A percentile compares a stretch with the other conserved stretches of the same genome.
phyloP scores from a whole-genome alignment of 2,888 invertebrate species.

The Zaprionus lineosus region DNA sequence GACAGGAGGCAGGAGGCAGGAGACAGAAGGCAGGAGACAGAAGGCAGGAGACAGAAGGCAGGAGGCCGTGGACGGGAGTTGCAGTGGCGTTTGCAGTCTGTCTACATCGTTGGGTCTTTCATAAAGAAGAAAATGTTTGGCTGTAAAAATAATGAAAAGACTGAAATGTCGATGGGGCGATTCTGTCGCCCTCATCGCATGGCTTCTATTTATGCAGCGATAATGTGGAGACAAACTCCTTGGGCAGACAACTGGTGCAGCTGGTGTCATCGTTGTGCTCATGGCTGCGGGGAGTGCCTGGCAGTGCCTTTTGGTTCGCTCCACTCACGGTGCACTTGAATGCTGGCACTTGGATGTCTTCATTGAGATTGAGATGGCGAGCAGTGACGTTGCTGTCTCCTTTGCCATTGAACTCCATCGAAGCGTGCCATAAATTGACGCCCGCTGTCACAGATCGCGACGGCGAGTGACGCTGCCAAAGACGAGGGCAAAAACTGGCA shows the following conservation, averaged over 20 bases:
- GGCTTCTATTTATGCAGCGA: slow-evolving; percentile 65
- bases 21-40: too few species aligned
- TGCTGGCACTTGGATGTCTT: slow-evolving; percentile 58
- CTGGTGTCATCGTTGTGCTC: slow-evolving; percentile 5
- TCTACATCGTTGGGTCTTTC: slow-evolving; percentile 31
- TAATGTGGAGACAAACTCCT: slow-evolving; percentile 59
- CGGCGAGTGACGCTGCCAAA: slow-evolving; percentile 23
- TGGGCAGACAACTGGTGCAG: slow-evolving; percentile 24
- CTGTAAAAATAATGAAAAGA: slow-evolving; percentile 49
- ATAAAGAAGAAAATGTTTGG: slow-evolving; percentile 22
- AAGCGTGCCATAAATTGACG: slow-evolving; percentile 78
- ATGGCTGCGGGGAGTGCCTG: too few species aligned
- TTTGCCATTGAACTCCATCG: slow-evolving; percentile 72
- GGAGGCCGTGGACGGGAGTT: neutral
- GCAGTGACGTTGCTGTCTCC: slow-evolving; percentile 13
- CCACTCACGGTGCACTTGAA: slow-evolving; percentile 7
- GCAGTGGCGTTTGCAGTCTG: neutral
- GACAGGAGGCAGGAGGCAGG: too few species aligned
- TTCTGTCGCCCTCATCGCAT: slow-evolving; percentile 30
- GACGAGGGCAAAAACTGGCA: neutral
- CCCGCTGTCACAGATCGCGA: slow-evolving; percentile 53
- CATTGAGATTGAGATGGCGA: slow-evolving; percentile 38
- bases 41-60: too few species aligned
- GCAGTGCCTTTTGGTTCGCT: neutral
- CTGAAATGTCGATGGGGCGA: slow-evolving; percentile 11